Percentiles rank a stretch among this genome's conserved stretches.
Evolutionary conservation across 2,113 vertebrate genomes (phyloP).

Genomic region (Anarrhichthys ocellatus): DNA sequence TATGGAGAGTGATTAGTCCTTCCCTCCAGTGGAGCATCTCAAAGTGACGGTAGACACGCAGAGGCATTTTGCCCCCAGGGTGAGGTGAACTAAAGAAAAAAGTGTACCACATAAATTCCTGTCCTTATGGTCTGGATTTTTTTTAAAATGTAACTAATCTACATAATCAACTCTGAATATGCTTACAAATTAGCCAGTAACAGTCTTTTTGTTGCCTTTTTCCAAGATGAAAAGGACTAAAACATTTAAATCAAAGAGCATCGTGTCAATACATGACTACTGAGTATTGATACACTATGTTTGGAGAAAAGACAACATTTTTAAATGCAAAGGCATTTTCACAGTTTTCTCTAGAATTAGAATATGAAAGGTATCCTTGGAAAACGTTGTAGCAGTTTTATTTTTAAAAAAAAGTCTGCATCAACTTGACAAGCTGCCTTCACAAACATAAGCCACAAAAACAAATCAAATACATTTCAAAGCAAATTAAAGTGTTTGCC

Average conservation of each 20-base stretch:
- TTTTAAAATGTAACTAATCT: neutral
- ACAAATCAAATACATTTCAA: constrained; percentile 46
- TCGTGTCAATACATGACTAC: neutral
- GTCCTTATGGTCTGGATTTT: neutral
- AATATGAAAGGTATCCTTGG: constrained; percentile 3
- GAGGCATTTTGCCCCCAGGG: neutral
- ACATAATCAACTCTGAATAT: neutral
- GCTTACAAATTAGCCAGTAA: neutral
- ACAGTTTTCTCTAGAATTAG: neutral
- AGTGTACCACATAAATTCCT: neutral
- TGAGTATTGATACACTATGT: neutral
- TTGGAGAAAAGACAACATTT: neutral
- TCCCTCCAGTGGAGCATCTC: neutral
- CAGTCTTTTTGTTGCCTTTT: neutral
- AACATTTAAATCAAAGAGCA: neutral
- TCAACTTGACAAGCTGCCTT: constrained; percentile 9
- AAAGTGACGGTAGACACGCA: neutral
- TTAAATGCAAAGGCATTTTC: constrained; percentile 1
- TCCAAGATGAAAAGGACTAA: neutral
- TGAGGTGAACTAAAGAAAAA: neutral
- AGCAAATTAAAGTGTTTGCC: constrained; percentile 27
- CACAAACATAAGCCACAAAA: constrained; percentile 42
- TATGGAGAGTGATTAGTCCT: constrained; percentile 29
- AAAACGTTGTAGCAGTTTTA: constrained; percentile 16
- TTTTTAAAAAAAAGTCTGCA: neutral